Conservation (phyloP, 2,888 invertebrate species). For the Acanthosepion esculentum region DNA sequence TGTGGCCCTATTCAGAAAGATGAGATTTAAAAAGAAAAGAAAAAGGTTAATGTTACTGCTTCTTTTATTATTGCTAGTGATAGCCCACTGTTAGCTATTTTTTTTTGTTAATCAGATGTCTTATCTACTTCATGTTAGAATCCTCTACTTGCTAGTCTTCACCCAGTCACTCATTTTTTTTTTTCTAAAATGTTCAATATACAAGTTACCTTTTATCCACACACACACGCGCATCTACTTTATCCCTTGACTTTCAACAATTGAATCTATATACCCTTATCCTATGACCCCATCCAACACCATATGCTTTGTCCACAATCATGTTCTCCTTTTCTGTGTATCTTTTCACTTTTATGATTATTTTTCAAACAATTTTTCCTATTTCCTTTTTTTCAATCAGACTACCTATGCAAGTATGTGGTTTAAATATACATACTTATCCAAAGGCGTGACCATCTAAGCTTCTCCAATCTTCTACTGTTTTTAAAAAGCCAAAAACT, state of each 20-base stretch:
- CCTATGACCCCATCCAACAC: neutral
- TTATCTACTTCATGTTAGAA: neutral
- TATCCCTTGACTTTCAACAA: neutral
- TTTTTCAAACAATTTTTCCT: neutral
- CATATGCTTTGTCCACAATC: neutral
- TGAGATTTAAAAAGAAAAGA: neutral
- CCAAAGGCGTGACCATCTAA: neutral
- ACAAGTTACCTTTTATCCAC: too few relatives aligned
- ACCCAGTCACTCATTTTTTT: neutral
- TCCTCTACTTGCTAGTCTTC: neutral
- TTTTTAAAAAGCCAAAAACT: neutral
- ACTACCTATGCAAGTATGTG: neutral
- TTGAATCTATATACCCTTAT: neutral
- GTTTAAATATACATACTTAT: neutral
- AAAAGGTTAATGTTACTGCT: neutral
- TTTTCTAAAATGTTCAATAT: neutral
- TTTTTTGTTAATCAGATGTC: neutral
- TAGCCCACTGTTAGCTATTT: neutral
- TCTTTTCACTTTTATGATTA: neutral
- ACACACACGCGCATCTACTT: neutral
- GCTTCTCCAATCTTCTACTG: neutral
- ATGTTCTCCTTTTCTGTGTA: neutral
- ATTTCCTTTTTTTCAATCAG: neutral
- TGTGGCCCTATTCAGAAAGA: neutral
- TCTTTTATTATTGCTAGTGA: neutral